phyloP scores from a whole-genome alignment of 2,113 vertebrate species.

The Leucoraja erinaceus region DNA sequence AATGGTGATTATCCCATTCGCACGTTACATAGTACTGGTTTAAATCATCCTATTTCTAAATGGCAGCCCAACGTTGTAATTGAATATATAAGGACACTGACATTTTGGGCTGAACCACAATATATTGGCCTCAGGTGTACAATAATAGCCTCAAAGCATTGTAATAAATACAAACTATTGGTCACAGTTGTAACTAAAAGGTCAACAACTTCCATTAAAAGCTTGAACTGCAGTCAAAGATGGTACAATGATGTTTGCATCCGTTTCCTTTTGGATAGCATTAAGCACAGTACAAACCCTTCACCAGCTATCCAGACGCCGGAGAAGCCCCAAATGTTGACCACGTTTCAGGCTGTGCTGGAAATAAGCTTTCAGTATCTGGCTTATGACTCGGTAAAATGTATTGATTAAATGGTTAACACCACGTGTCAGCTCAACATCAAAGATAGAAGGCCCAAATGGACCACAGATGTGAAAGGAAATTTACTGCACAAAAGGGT shows the following conservation, averaged over 20 bases:
- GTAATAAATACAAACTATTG: not conserved
- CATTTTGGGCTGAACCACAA: not conserved
- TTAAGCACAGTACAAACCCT: not conserved
- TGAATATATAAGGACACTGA: not conserved
- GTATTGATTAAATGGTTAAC: not conserved
- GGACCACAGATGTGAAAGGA: constrained; percentile 18
- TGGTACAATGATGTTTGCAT: not conserved
- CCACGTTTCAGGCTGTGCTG: not conserved
- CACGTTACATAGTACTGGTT: not conserved
- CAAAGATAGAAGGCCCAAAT: constrained; percentile 16
- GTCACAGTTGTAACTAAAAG: not conserved
- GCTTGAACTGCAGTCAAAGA: not conserved
- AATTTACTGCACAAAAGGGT: not conserved
- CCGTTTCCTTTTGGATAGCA: not conserved
- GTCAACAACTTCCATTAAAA: not conserved
- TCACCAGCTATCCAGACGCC: not conserved
- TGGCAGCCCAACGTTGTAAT: not conserved
- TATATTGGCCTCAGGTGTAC: not conserved
- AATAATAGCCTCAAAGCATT: not conserved
- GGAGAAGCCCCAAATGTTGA: not conserved
- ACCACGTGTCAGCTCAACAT: constrained; percentile 9
- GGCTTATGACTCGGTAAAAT: not conserved
- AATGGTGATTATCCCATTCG: not conserved
- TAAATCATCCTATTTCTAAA: not conserved
- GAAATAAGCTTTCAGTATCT: constrained; percentile 18